Evolutionary conservation across 37 sponge, comb jelly and placozoan species (phyloP).

Genomic region (Bolinopsis microptera): DNA sequence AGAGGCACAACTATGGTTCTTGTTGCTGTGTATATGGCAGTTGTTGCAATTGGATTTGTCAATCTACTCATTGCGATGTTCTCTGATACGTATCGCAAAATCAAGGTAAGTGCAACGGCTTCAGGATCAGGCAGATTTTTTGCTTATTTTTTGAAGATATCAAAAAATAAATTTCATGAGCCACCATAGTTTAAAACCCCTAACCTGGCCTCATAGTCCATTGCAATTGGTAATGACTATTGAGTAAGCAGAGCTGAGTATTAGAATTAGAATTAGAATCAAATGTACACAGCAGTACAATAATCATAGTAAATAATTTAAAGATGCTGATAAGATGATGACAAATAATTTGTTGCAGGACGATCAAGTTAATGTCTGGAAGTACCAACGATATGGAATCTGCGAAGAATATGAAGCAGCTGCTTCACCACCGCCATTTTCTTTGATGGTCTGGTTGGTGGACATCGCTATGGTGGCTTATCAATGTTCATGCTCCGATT

Average conservation of each 20-base stretch:
- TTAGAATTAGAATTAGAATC: too few relatives aligned
- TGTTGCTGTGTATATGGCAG: neutral
- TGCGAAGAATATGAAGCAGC: constrained; percentile 4
- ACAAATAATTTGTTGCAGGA: neutral
- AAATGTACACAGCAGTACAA: too few relatives aligned
- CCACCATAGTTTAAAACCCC: too few relatives aligned
- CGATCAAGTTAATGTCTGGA: constrained; percentile 1
- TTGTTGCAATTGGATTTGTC: constrained; percentile 5
- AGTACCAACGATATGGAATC: neutral
- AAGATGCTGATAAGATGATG: too few relatives aligned
- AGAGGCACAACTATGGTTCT: neutral
- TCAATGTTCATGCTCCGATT: neutral
- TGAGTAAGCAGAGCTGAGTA: too few relatives aligned
- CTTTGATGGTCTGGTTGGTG: neutral
- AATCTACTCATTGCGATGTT: constrained; percentile 33
- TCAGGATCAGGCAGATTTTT: too few relatives aligned
- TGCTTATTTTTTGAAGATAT: too few relatives aligned
- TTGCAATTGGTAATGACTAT: too few relatives aligned
- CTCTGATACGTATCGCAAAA: neutral
- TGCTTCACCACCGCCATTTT: neutral
- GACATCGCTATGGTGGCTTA: neutral
- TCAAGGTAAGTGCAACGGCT: constrained; percentile 20
- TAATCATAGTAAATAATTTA: too few relatives aligned
- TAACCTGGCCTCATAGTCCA: too few relatives aligned
- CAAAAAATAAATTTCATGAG: too few relatives aligned